Percentiles rank a stretch among this genome's conserved stretches.
These are phyloP conservation scores for Thecophora atra DNA, from an alignment of 2,888 invertebrate species.

Conservation along the genomic window DNA sequence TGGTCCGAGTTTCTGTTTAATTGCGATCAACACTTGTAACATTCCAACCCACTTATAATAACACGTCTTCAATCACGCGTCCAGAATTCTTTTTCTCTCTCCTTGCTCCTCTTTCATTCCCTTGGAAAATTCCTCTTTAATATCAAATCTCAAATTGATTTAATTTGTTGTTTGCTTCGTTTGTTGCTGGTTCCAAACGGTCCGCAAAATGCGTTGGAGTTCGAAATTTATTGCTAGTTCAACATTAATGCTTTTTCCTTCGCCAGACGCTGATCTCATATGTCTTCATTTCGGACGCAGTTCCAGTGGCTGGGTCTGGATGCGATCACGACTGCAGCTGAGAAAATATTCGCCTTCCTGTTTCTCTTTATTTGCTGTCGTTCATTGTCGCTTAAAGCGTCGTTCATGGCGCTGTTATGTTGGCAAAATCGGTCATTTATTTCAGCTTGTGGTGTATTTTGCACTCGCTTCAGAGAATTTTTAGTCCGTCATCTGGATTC, in stretches of 20 bases:
- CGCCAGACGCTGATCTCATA: slow-evolving; percentile 16
- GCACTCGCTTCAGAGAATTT: not conserved
- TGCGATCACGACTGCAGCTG: not conserved
- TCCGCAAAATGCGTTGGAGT: slow-evolving; percentile 17
- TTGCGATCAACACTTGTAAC: slow-evolving; percentile 21
- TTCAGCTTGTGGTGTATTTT: not conserved
- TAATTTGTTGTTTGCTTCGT: not conserved
- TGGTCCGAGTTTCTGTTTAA: not conserved
- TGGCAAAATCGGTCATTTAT: slow-evolving; percentile 3
- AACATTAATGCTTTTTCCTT: slow-evolving; percentile 1
- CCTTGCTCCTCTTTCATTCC: not conserved
- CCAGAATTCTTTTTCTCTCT: not conserved
- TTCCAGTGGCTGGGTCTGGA: slow-evolving; percentile 12
- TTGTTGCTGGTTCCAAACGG: not conserved
- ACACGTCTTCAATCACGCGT: slow-evolving; percentile 6
- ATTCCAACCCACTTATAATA: slow-evolving; percentile 8
- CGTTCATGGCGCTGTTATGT: not conserved
- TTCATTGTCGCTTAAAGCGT: not conserved
- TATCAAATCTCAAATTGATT: not conserved
- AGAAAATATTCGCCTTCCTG: not conserved
- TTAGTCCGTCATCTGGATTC: not conserved
- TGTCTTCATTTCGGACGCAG: slow-evolving; percentile 14
- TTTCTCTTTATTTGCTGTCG: not conserved
- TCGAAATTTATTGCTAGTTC: slow-evolving; percentile 17
- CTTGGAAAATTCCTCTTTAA: too few relatives aligned